Evolutionary conservation across 2,797 vertebrate genomes (phyloP).

Genomic region (Gymnopithys bicolor): DNA sequence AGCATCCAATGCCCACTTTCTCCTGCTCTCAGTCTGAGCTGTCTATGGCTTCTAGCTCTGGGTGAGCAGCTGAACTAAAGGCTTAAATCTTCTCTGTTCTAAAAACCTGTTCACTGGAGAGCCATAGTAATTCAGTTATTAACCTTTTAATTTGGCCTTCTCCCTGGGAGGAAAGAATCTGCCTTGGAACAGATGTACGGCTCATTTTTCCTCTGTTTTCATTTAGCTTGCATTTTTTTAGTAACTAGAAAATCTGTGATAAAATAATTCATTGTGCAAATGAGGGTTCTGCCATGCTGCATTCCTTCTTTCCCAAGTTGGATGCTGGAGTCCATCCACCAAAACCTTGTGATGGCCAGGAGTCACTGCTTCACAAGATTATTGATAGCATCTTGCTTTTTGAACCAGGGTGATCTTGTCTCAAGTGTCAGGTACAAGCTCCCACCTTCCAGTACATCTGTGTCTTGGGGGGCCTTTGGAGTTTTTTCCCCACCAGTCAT

Average conservation of each 20-base stretch:
- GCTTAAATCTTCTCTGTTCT: neutral
- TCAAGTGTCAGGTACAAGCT: neutral
- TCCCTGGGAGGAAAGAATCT: constrained; percentile 9
- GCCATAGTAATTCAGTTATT: constrained; percentile 32
- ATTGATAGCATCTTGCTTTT: neutral
- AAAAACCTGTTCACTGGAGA: neutral
- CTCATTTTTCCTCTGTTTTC: neutral
- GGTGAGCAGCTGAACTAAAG: neutral
- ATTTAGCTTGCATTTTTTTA: neutral
- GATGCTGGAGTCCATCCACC: neutral
- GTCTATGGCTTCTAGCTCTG: neutral
- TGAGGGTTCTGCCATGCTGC: neutral
- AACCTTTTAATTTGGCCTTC: constrained; percentile 38
- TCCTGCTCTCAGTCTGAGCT: neutral
- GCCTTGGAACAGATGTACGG: constrained; percentile 28
- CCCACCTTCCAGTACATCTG: fast-evolving
- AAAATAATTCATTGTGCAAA: neutral
- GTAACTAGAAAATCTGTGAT: neutral
- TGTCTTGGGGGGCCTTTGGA: fast-evolving
- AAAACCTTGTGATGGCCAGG: neutral
- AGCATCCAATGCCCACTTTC: neutral
- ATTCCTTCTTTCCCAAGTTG: neutral
- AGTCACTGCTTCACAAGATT: neutral
- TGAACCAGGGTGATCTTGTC: neutral
- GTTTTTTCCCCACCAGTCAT: neutral